A percentile compares a stretch with the other conserved stretches of the same genome.
Evolutionary conservation across 2,113 vertebrate species (phyloP).

Genomic region (Rhagologus leucostigma): DNA sequence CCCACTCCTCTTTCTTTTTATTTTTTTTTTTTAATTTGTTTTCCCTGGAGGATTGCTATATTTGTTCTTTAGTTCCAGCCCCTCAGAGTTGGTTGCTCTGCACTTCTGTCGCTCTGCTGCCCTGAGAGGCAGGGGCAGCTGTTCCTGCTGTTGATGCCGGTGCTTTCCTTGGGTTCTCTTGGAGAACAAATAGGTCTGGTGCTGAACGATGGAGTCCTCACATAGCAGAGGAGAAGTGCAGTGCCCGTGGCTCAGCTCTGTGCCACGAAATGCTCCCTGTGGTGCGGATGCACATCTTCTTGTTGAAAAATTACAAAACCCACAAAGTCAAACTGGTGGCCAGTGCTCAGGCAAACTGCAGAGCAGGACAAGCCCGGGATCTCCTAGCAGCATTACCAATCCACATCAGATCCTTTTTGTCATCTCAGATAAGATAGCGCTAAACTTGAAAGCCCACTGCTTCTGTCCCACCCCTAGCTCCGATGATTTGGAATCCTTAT

Average conservation of each 20-base stretch:
- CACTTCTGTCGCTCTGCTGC: neutral
- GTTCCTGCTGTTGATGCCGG: neutral
- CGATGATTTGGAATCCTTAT: neutral
- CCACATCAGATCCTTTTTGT: neutral
- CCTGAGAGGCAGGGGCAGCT: neutral
- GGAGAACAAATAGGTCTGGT: neutral
- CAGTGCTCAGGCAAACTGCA: neutral
- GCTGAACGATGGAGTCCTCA: accelerated
- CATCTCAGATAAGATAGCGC: neutral
- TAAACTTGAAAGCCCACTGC: neutral
- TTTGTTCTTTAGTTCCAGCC: neutral
- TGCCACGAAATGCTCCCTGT: neutral
- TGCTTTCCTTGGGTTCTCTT: neutral
- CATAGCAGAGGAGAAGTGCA: neutral
- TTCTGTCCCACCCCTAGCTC: neutral
- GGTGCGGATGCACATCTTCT: neutral
- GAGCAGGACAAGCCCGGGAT: neutral
- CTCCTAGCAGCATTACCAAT: neutral
- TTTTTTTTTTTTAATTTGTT: neutral
- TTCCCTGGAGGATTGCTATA: neutral
- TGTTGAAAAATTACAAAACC: neutral
- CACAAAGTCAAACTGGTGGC: neutral
- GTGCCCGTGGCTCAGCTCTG: neutral
- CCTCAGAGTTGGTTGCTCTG: neutral
- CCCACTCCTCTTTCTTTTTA: neutral